Evolutionary conservation across 2,797 vertebrate genomes (phyloP).

Genomic region (Chrysocyon brachyurus): DNA sequence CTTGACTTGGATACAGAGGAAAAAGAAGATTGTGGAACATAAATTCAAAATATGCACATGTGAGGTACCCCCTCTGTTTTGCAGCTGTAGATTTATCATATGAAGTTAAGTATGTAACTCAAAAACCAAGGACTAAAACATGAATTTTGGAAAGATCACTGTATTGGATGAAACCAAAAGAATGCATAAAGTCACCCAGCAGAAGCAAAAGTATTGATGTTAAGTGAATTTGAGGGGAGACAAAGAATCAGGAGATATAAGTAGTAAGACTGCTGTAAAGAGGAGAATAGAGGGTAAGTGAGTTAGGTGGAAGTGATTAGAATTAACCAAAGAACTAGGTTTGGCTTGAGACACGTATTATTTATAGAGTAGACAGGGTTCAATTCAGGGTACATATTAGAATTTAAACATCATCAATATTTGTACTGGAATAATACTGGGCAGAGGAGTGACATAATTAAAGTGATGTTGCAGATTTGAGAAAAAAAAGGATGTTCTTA

Average conservation of each 20-base stretch:
- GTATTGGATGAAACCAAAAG: not conserved
- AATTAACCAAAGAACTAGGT: not conserved
- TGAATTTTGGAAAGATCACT: not conserved
- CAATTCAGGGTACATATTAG: not conserved
- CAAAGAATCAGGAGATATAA: not conserved
- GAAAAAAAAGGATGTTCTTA: not conserved
- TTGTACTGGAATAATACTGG: not conserved
- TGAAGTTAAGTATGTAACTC: not conserved
- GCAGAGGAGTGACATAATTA: not conserved
- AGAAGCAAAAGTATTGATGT: not conserved
- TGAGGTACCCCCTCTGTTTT: not conserved
- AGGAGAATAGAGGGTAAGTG: not conserved
- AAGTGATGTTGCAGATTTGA: not conserved
- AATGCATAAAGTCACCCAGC: not conserved
- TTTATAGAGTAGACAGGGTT: not conserved
- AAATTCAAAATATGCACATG: not conserved
- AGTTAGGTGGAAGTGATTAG: not conserved
- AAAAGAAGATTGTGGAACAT: not conserved
- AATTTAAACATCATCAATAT: not conserved
- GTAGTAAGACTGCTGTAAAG: not conserved
- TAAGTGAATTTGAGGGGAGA: not conserved
- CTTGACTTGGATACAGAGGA: not conserved
- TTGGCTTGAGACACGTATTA: not conserved
- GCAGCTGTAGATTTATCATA: not conserved
- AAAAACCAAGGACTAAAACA: not conserved